A percentile compares a stretch with the other conserved stretches of the same genome.
Evolutionary conservation across 2,888 invertebrate species (phyloP).

Genomic region (Platycheirus rosarum): DNA sequence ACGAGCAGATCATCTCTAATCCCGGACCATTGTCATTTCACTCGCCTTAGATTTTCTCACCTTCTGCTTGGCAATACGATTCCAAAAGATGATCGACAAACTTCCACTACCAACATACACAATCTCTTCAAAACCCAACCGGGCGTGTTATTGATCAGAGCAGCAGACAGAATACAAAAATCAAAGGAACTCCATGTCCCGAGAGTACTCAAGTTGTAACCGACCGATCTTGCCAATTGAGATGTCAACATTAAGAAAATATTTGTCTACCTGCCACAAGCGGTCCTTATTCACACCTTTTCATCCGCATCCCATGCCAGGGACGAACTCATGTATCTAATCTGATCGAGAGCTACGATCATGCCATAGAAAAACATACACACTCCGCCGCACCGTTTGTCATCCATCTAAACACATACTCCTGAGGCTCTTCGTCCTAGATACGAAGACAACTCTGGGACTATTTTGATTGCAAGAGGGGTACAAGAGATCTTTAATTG

Average conservation of each 20-base stretch:
- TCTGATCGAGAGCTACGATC: conserved; percentile 63
- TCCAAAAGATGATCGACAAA: conserved; percentile 28
- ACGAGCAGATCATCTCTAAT: conserved; percentile 73
- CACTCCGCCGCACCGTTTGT: conserved; percentile 43
- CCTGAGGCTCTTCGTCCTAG: conserved; percentile 20
- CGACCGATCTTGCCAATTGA: conserved; percentile 70
- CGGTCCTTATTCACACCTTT: conserved; percentile 72
- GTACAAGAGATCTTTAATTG: conserved; percentile 79
- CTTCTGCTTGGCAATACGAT: conserved; percentile 59
- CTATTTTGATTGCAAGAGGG: conserved; percentile 72
- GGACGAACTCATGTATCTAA: conserved; percentile 47
- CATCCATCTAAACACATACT: conserved; percentile 58
- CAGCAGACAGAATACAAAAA: conserved; percentile 3
- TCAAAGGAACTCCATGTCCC: not conserved
- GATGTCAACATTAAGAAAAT: conserved; percentile 75
- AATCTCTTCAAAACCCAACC: conserved; percentile 60
- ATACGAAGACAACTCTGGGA: not conserved
- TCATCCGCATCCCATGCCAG: conserved; percentile 23
- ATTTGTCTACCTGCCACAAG: conserved; percentile 75
- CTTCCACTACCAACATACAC: conserved; percentile 24
- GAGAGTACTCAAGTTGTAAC: conserved; percentile 65
- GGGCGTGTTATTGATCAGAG: conserved; percentile 68
- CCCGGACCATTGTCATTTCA: conserved; percentile 63
- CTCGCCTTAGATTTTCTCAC: conserved; percentile 61
- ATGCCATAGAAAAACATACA: conserved; percentile 56